Evolutionary conservation across 2,888 invertebrate species (phyloP).

Genomic region (Microctonus brassicae): DNA sequence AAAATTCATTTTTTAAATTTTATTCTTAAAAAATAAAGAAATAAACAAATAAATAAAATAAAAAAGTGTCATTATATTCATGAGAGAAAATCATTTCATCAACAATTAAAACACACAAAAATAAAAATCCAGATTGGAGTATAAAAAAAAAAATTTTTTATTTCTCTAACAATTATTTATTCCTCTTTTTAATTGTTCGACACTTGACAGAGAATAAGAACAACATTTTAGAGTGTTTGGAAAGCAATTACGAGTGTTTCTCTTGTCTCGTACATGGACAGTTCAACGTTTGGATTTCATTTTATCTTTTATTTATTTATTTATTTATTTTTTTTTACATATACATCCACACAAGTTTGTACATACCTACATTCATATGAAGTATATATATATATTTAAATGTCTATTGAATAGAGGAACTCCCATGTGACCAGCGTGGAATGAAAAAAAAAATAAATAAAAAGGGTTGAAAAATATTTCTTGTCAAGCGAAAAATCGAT

Average conservation of each 20-base stretch:
- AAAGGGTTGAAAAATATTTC: conserved; percentile 36
- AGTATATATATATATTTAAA: conserved; percentile 29
- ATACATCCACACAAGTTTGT: background rate
- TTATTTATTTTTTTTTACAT: background rate
- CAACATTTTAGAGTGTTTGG: conserved; percentile 12
- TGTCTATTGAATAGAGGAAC: conserved; percentile 20
- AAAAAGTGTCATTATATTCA: conserved; percentile 44
- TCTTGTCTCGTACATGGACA: background rate
- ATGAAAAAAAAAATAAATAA: background rate
- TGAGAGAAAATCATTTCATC: conserved; percentile 26
- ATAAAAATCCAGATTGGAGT: background rate
- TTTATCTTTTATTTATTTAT: background rate
- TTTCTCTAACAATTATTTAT: background rate
- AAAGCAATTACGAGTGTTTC: conserved; percentile 13
- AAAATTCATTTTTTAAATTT: too few species aligned
- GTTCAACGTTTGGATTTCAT: background rate
- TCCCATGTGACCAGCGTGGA: conserved; percentile 28
- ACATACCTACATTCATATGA: too few species aligned
- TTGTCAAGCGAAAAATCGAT: conserved; percentile 36
- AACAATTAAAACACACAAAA: conserved; percentile 40
- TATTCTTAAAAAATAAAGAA: too few species aligned
- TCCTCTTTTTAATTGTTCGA: background rate
- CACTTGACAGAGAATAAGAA: background rate
- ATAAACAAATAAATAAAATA: too few species aligned
- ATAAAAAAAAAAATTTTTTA: too few species aligned